These are phyloP conservation scores for Erannis defoliaria DNA, from an alignment of 2,888 invertebrate genomes.

Conservation along the genomic window DNA sequence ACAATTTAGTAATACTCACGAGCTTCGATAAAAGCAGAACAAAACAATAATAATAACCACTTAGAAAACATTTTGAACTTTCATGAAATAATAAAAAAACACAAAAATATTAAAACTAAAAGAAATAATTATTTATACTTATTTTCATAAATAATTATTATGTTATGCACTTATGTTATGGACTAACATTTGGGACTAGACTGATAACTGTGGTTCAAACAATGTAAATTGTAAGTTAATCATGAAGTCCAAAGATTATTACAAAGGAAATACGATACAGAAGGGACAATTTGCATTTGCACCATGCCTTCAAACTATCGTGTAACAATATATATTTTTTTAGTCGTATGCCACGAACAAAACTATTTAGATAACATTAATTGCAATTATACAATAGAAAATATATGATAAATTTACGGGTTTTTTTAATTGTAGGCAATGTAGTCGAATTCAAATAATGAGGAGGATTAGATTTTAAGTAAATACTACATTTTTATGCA, in stretches of 20 bases:
- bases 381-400: no score
- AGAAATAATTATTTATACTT: no score
- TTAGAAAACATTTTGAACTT: slow-evolving; percentile 65
- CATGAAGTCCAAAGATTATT: not conserved
- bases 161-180: not conserved
- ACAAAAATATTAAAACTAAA: not conserved
- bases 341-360: not conserved
- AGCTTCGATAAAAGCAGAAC: slow-evolving; percentile 58
- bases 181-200: slow-evolving; percentile 51
- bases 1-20: slow-evolving; percentile 63
- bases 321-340: not conserved
- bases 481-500: no score
- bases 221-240: slow-evolving; percentile 32
- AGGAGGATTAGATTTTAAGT: no score
- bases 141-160: slow-evolving; percentile 1
- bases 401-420: no score
- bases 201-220: slow-evolving; percentile 39
- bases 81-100: slow-evolving; percentile 10
- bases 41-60: slow-evolving; percentile 63
- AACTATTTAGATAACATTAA: not conserved
- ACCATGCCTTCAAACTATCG: not conserved
- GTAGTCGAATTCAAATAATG: no score
- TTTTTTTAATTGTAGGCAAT: no score
- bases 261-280: slow-evolving; percentile 44
- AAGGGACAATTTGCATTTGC: slow-evolving; percentile 25